These are phyloP conservation scores for Athene cunicularia DNA, from an alignment of 2,113 vertebrate genomes.

Conservation along the genomic window DNA sequence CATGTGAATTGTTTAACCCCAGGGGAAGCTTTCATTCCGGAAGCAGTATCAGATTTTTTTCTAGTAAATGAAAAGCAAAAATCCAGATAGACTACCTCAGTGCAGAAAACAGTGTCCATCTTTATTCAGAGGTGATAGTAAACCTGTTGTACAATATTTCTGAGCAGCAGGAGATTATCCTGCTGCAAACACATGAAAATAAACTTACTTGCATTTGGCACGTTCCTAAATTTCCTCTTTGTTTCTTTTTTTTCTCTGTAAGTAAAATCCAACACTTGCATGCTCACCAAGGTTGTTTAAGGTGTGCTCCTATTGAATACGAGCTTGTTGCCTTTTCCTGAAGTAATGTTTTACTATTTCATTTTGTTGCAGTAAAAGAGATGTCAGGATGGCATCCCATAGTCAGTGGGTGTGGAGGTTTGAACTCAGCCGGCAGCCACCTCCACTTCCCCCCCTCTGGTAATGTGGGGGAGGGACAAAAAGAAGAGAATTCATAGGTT, in stretches of 20 bases:
- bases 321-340: neutral
- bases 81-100: neutral
- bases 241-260: neutral
- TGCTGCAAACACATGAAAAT: neutral
- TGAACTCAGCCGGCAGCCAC: too few relatives aligned
- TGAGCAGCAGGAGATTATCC: neutral
- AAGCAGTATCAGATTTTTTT: neutral
- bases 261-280: neutral
- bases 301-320: rapidly evolving
- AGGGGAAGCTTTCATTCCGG: neutral
- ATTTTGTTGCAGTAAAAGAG: neutral
- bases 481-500: too few relatives aligned
- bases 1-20: neutral
- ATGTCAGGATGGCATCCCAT: rapidly evolving
- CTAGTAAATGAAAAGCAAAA: conserved; percentile 33
- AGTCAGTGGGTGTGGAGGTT: neutral
- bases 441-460: too few relatives aligned
- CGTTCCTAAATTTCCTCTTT: neutral
- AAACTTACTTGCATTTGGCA: neutral
- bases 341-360: neutral
- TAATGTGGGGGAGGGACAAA: too few relatives aligned
- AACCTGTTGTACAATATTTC: rapidly evolving
- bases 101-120: neutral
- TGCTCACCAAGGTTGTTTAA: rapidly evolving
- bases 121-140: neutral